Evolutionary conservation across 2,113 vertebrate genomes (phyloP), one percentile per base, ranked within the genome.

Genomic region (Lichenostomus cassidix): DNA sequence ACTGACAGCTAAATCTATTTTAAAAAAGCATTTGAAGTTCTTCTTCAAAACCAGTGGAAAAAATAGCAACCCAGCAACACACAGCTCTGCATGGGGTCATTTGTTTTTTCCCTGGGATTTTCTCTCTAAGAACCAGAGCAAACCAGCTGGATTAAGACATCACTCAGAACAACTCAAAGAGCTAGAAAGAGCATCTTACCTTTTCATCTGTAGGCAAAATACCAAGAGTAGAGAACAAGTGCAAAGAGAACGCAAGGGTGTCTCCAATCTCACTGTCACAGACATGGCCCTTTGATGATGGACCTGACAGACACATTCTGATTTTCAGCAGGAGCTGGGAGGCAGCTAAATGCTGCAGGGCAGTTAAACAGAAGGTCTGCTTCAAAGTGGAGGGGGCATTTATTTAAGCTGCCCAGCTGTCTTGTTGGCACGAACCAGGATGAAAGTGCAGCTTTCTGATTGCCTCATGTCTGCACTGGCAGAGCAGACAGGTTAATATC

Each of bases 181-280:
- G 64, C 87, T 69, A n/a, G 83, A 91, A 90, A 93, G 85, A 81
- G 83, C 62, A 86, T 93, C 85, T 92, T 92, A 87, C 83, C 64
- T 90, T 92, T 94, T 89, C 80, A 96, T 93, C 68, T 82, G 23
- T 6, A 49, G 24, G 60, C 95, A 83, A 78, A 94, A 81, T 68
- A 81, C 60, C 80, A 91, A 64, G 74, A 84, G 74, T 68, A 84
- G 77, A 67, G 73, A 91, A 74, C 21, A 88, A 62, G 42, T 55
- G 90, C 50, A 83, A 69, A 87, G 87, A 39, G 27, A 95, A 73
- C 5, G 28, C 5, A 2, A 90, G 92, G 85, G 35, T 80, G 79
- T 58, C 68, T 88, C 79, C 91, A 58, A 31, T 89, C 91, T 83
- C 89, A n/a, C 50, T 79, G 46, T 69, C 52, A 28, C 79, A 92